These are phyloP conservation scores for Drosophila tripunctata DNA, from an alignment of 2,888 invertebrate genomes.

Conservation along the genomic window DNA sequence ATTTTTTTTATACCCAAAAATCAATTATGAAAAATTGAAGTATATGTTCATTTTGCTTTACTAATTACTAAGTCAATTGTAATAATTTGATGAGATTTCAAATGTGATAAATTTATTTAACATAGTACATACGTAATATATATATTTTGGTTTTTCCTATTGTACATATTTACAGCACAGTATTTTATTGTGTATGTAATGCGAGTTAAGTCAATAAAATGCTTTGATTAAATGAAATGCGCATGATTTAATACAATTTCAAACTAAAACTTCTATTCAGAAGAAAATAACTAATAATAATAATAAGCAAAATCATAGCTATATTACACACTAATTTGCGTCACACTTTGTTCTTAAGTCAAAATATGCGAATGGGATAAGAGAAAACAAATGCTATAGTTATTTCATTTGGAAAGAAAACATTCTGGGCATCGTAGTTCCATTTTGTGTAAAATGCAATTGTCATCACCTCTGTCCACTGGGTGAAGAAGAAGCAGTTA, in stretches of 20 bases:
- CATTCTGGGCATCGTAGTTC: too few relatives aligned
- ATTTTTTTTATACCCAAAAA: too few relatives aligned
- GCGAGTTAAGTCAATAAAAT: constrained; percentile 20
- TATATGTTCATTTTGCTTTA: background rate
- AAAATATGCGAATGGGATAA: constrained; percentile 30
- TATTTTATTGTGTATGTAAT: constrained; percentile 18
- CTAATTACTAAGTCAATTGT: background rate
- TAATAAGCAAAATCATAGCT: constrained; percentile 19
- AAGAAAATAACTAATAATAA: constrained; percentile 9
- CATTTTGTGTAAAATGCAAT: too few relatives aligned
- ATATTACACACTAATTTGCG: constrained; percentile 44
- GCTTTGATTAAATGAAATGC: constrained; percentile 49
- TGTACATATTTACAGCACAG: constrained; percentile 68
- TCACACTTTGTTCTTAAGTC: constrained; percentile 28
- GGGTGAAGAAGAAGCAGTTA: constrained; percentile 29
- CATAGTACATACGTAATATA: constrained; percentile 20
- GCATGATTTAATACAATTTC: constrained; percentile 40
- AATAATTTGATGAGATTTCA: constrained; percentile 41
- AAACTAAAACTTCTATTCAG: constrained; percentile 34
- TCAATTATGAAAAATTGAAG: too few relatives aligned
- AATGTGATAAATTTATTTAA: constrained; percentile 35
- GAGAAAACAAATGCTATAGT: constrained; percentile 28
- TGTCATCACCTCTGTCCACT: constrained; percentile 20
- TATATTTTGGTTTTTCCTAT: constrained; percentile 35
- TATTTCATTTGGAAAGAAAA: constrained; percentile 16